Evolutionary conservation across 2,113 vertebrate species (phyloP), one percentile per base, ranked within the genome.

Genomic region (Xenotilapia longispinis): DNA sequence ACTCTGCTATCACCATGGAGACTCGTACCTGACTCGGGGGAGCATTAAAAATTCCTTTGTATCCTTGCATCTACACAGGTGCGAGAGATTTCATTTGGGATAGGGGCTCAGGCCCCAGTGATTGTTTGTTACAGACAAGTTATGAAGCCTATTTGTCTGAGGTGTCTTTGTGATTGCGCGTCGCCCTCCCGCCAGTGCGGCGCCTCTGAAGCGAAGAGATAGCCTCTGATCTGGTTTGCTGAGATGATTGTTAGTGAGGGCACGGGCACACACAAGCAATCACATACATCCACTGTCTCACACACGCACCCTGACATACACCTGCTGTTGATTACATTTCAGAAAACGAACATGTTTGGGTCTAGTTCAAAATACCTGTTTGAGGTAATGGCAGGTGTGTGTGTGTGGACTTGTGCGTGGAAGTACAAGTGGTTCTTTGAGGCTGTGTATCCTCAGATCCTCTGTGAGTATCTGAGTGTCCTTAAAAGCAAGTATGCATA

Each of bases 61-160:
- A 82, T 91, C 89, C 75, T 53, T 26, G 84, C 80, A 90, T 92
- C 83, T 85, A 49, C 80, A 63, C 91, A 86, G 91, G 86, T 92
- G 23, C 28, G 28, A 4, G 60, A 90, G 87, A 91, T 95, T 92
- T 89, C 80, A 91, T 93, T 91, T 93, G 84, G 92, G 86, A 92
- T 83, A 68, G 75, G n/a, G 84, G 84, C 84, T 89, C 79, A 13
- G 65, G 78, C 60, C 51, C 82, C 31, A 7, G 82, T 60, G 57
- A 90, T 89, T 91, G 89, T 89, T 89, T 90, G 82, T 88, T 85
- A 60, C 81, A 11, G 73, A 42, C 81, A 86, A 86, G 86, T 94
- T 93, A 93, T 93, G 91, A 94, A 87, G 88, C 88, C 88, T 87
- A 90, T 93, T 93, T 93, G 85, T 94, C 91, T 94, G 88, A 86